These are phyloP conservation scores for Selene dorsalis DNA, from an alignment of 2,797 vertebrate genomes.

Conservation along the genomic window DNA sequence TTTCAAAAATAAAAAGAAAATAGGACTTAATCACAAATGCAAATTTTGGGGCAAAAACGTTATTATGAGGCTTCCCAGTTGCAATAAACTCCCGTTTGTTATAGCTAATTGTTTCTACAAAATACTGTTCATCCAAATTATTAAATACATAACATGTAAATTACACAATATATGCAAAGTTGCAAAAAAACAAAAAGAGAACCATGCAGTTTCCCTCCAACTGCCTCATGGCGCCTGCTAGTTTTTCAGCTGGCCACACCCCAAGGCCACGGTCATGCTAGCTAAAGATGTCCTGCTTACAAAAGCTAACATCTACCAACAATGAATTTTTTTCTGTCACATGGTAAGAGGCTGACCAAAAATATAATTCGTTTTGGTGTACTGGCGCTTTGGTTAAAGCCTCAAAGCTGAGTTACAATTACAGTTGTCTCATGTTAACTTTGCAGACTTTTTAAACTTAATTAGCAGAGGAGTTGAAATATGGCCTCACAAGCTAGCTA, in stretches of 20 bases:
- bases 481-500: background rate
- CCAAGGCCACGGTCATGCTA: too few relatives aligned
- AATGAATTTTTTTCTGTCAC: fast-evolving
- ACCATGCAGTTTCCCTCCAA: too few relatives aligned
- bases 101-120: too few relatives aligned
- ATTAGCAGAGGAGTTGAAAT: background rate
- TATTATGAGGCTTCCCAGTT: too few relatives aligned
- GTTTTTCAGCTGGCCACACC: too few relatives aligned
- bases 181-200: too few relatives aligned
- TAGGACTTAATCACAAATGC: too few relatives aligned
- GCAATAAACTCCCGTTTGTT: too few relatives aligned
- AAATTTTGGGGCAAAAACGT: background rate
- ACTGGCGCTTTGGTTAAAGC: background rate
- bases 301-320: background rate
- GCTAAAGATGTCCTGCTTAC: background rate
- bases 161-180: background rate
- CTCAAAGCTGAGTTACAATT: too few relatives aligned
- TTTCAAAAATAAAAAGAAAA: too few relatives aligned
- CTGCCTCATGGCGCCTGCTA: too few relatives aligned
- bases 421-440: fast-evolving
- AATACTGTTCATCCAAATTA: too few relatives aligned
- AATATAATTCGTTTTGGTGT: background rate
- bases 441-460: background rate
- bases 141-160: background rate
- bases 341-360: fast-evolving